Base-by-base conservation (phyloP, 2,113 vertebrate genomes). In the Trichomycterus rosablanca region DNA sequence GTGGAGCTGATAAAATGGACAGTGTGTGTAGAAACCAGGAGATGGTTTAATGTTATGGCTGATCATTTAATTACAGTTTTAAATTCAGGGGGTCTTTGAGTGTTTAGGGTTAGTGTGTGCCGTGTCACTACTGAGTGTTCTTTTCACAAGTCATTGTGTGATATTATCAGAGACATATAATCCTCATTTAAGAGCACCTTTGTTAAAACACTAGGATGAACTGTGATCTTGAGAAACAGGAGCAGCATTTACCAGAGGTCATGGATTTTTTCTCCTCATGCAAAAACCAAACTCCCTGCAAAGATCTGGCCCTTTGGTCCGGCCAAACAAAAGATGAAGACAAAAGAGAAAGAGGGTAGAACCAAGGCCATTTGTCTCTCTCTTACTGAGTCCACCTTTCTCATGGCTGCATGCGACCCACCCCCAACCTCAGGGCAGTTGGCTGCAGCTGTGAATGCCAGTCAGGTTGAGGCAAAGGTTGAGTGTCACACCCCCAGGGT, bases 401-500 rank as follows among this genome's bases (percentile, higher is more conserved):
- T 67, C 32, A 64, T 44, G 43, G 66, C n/a, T 56, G 65, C 50
- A 46, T 20, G 45, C 18, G 63, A 60, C 53, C 64, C 20, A 23
- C 61, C 71, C 51, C 55, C 55, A 71, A 67, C 59, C 11, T 58
- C 42, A 7, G 57, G 71, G 59, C 61, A 50, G 63, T 77, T 80
- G 68, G 69, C 69, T 73, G 77, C 84, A 85, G 84, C 82, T 86
- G 81, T 68, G 80, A 69, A 74, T 66, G 56, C 67, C 69, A 80
- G 78, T 85, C 79, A 81, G 78, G 80, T 82, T 81, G 81, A 78
- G 81, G 83, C 80, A 86, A 84, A 87, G 86, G 85, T 87, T 82
- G 80, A 78, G 79, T 63, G 87, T 86, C 87, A 86, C 79, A 76
- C 81, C 82, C 84, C 80, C 70, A 18, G 64, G 86, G 84, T 86